Evolutionary conservation across 2,888 invertebrate species (phyloP).

Genomic region (Xestia xanthographa): DNA sequence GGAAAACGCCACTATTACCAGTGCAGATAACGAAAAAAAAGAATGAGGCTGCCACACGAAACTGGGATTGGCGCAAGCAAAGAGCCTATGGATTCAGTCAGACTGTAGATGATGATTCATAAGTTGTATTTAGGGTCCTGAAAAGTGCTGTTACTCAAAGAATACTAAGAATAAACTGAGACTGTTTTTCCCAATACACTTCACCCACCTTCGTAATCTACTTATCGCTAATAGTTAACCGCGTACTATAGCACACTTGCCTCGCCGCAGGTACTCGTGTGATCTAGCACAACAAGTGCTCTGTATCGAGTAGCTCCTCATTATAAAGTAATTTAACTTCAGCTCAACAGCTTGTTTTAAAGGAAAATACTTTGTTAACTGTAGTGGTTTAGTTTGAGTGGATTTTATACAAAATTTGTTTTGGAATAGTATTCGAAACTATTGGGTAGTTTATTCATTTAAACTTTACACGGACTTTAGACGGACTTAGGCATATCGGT

Average conservation of each 20-base stretch:
- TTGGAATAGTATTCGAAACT: neutral
- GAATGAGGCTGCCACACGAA: neutral
- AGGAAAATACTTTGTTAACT: slow-evolving; percentile 17
- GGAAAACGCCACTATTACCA: neutral
- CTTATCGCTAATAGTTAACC: neutral
- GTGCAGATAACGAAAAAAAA: too few species aligned
- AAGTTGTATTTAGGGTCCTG: neutral
- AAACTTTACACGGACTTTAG: neutral
- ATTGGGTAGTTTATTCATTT: neutral
- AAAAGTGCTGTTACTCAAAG: neutral
- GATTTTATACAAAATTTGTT: slow-evolving; percentile 1
- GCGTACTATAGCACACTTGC: neutral
- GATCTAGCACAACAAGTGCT: slow-evolving; percentile 9
- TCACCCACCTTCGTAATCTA: neutral
- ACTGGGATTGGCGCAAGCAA: neutral
- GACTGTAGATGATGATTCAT: neutral
- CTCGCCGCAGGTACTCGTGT: neutral
- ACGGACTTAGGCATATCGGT: neutral
- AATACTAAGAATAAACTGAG: neutral
- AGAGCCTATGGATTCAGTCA: neutral
- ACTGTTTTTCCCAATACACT: too few species aligned
- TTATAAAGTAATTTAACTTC: slow-evolving; percentile 42
- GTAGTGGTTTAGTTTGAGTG: neutral
- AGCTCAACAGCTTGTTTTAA: slow-evolving; percentile 14
- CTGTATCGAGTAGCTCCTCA: slow-evolving; percentile 34